Percentiles rank a stretch among this genome's conserved stretches.
Conservation (phyloP, 2,113 vertebrate genomes). For the Parus major region DNA sequence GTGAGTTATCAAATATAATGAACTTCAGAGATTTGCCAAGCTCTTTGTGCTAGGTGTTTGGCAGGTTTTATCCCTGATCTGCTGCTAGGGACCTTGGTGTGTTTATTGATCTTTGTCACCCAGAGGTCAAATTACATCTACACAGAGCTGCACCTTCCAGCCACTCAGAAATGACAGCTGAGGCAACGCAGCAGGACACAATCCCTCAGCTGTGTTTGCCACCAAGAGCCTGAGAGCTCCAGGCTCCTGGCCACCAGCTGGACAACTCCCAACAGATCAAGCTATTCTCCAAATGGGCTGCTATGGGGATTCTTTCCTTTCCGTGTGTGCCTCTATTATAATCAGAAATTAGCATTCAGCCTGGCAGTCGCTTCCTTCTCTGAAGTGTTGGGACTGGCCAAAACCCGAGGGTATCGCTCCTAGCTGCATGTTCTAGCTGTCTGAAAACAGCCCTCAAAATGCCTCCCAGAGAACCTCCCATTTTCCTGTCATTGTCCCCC, state of each 20-base stretch:
- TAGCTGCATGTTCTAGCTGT: not conserved
- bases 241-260: not conserved
- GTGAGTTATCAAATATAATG: not conserved
- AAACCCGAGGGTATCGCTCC: not conserved
- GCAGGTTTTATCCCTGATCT: not conserved
- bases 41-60: not conserved
- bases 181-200: not conserved
- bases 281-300: not conserved
- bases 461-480: fast-evolving
- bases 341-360: not conserved
- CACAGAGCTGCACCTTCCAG: not conserved
- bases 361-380: not conserved
- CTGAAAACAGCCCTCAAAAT: not conserved
- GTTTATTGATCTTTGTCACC: not conserved
- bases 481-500: not conserved
- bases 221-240: not conserved
- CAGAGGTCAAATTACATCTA: not conserved
- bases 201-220: not conserved
- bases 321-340: not conserved
- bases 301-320: not conserved
- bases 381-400: not conserved
- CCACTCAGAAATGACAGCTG: not conserved
- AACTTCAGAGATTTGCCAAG: not conserved
- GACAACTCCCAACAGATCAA: not conserved
- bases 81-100: not conserved